Evolutionary conservation across 2,113 vertebrate species (phyloP).

Genomic region (Urocynchramus pylzowi): DNA sequence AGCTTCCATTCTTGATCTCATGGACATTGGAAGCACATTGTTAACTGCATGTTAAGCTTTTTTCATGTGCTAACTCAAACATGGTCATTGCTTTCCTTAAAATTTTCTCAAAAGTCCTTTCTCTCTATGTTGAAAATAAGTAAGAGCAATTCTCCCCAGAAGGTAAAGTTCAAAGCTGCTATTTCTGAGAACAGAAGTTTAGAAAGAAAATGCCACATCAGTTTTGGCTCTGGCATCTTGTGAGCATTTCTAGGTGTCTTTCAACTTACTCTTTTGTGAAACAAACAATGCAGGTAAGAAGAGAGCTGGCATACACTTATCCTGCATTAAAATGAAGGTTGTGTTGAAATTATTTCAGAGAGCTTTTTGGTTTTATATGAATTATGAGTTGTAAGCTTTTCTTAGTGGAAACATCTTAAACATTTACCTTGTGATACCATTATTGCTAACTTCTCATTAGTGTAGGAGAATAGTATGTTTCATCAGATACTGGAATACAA

Average conservation of each 20-base stretch:
- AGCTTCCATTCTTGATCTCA: neutral
- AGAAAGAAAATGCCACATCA: slow-evolving; percentile 10
- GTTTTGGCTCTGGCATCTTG: neutral
- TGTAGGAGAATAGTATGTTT: neutral
- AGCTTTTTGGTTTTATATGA: neutral
- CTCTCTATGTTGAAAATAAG: neutral
- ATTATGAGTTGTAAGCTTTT: neutral
- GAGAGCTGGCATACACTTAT: neutral
- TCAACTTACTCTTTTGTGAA: slow-evolving; percentile 41
- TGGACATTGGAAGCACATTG: neutral
- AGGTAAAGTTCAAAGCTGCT: slow-evolving; percentile 45
- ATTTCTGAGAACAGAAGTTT: neutral
- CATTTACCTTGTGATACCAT: neutral
- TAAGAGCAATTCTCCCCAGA: neutral
- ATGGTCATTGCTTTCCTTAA: neutral
- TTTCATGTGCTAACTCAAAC: neutral
- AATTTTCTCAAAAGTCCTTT: neutral
- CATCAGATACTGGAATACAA: neutral
- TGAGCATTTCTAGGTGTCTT: neutral
- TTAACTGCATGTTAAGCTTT: neutral
- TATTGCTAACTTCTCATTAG: neutral
- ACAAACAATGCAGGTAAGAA: neutral
- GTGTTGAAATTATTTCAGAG: neutral
- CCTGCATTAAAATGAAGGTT: neutral
- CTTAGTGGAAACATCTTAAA: neutral